phyloP scores from a whole-genome alignment of 2,888 invertebrate species.

The Eupeodes luniger region DNA sequence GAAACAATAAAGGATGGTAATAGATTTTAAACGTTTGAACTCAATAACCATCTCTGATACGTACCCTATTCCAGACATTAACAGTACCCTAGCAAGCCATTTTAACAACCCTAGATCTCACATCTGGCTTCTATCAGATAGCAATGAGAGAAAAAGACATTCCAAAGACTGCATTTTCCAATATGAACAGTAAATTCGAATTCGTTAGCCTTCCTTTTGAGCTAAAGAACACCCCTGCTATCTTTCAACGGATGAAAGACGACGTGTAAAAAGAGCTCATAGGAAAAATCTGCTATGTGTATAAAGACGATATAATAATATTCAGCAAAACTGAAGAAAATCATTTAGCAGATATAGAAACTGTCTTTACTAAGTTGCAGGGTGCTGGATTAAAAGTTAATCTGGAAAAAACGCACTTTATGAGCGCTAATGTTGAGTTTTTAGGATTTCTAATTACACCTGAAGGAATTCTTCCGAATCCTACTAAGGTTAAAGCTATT shows the following conservation, averaged over 20 bases:
- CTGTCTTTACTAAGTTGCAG: slow-evolving; percentile 25
- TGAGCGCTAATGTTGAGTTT: slow-evolving; percentile 63
- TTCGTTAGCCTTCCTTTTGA: no score
- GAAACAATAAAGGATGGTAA: no score
- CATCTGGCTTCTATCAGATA: slow-evolving; percentile 43
- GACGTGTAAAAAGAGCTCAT: slow-evolving; percentile 17
- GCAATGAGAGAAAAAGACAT: slow-evolving; percentile 45
- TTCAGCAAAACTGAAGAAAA: slow-evolving; percentile 44
- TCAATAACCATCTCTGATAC: not conserved
- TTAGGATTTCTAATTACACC: slow-evolving; percentile 49
- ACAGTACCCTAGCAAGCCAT: slow-evolving; percentile 42
- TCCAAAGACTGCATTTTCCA: slow-evolving; percentile 55
- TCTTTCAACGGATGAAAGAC: slow-evolving; percentile 60
- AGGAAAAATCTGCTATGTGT: not conserved
- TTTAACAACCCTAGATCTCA: slow-evolving; percentile 50
- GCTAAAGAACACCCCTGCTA: slow-evolving; percentile 13
- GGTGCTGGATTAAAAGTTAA: slow-evolving; percentile 57
- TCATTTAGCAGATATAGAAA: slow-evolving; percentile 55
- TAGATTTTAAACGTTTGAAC: no score
- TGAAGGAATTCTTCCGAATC: slow-evolving; percentile 51
- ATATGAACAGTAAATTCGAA: slow-evolving; percentile 13
- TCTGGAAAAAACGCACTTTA: slow-evolving; percentile 38
- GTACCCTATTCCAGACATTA: slow-evolving; percentile 15
- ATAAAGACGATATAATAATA: slow-evolving; percentile 74
- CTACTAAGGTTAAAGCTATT: slow-evolving; percentile 48